Percentiles rank a stretch among this genome's conserved stretches.
Conservation (phyloP, 92 coral and sea anemone genomes). For the Hydrozoanthus gracilis region DNA sequence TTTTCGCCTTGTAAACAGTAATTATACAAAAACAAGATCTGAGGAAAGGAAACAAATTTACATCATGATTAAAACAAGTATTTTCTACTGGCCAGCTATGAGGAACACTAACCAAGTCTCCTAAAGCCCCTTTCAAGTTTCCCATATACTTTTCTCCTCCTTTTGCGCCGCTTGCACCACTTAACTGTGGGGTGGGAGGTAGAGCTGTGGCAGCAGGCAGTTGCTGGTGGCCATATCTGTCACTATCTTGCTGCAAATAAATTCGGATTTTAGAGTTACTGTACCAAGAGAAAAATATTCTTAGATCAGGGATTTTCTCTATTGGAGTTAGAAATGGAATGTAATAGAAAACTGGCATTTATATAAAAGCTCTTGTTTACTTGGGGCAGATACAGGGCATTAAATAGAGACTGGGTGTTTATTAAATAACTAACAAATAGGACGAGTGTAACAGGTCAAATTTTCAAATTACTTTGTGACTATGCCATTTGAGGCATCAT, state of each 20-base stretch:
- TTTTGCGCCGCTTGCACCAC: slow-evolving; percentile 7
- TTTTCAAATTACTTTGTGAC: too few species aligned
- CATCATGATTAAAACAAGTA: background rate
- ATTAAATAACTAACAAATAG: too few species aligned
- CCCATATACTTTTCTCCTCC: slow-evolving; percentile 37
- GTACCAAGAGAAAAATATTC: too few species aligned
- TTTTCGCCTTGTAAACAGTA: background rate
- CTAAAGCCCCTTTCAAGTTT: slow-evolving; percentile 43
- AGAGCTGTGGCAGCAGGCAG: background rate
- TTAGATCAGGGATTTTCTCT: too few species aligned
- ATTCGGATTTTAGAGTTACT: slow-evolving; percentile 36
- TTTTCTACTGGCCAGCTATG: background rate
- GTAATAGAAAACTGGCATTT: too few species aligned
- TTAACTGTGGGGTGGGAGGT: slow-evolving; percentile 5
- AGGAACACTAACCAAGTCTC: slow-evolving; percentile 26
- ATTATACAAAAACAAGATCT: background rate
- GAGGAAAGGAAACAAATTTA: background rate
- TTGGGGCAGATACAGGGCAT: too few species aligned
- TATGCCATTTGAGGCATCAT: too few species aligned
- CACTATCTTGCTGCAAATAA: slow-evolving; percentile 38
- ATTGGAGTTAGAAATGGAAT: too few species aligned
- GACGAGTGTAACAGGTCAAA: too few species aligned
- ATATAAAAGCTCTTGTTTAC: too few species aligned
- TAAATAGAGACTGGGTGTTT: too few species aligned
- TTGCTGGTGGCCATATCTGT: slow-evolving; percentile 14